phyloP scores from a whole-genome alignment of 1,140 invertebrate genomes.

The Ceratoteleas bidentatus region DNA sequence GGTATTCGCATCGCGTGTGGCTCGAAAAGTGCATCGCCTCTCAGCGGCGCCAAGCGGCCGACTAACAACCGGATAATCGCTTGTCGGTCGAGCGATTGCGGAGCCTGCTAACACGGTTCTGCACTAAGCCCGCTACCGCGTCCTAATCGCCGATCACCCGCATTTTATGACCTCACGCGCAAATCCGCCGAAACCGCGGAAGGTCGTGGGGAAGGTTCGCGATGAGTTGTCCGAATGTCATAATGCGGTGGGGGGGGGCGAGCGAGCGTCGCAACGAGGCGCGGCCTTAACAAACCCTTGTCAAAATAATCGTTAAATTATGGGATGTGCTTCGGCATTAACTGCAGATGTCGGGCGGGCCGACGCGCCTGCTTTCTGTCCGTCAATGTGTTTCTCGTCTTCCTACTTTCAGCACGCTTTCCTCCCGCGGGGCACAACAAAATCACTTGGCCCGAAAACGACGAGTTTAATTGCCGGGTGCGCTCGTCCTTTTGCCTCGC shows the following conservation, averaged over 20 bases:
- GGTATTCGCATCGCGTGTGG: slow-evolving; percentile 59
- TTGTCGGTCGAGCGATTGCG: slow-evolving; percentile 40
- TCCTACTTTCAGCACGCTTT: slow-evolving; percentile 71
- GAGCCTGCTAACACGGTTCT: slow-evolving; percentile 61
- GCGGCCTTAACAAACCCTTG: slow-evolving; percentile 76
- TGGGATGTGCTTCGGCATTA: slow-evolving; percentile 73
- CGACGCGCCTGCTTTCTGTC: slow-evolving; percentile 53
- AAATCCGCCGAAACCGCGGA: not conserved
- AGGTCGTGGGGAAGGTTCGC: not conserved
- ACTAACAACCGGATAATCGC: slow-evolving; percentile 77
- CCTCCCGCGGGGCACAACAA: slow-evolving; percentile 33
- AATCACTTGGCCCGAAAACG: slow-evolving; percentile 53
- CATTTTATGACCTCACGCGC: too few relatives aligned
- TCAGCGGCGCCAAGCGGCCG: slow-evolving; percentile 61
- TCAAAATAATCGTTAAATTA: slow-evolving; percentile 81
- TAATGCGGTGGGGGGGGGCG: slow-evolving; percentile 16
- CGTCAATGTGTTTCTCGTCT: slow-evolving; percentile 70
- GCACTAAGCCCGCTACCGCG: slow-evolving; percentile 62
- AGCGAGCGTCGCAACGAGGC: not conserved
- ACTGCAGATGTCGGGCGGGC: slow-evolving; percentile 68
- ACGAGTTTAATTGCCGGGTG: slow-evolving; percentile 39
- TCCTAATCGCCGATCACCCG: slow-evolving; percentile 26
- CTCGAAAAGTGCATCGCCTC: slow-evolving; percentile 66
- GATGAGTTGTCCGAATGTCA: slow-evolving; percentile 9
- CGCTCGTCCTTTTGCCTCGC: too few relatives aligned